A percentile compares a stretch with the other conserved stretches of the same genome.
phyloP scores from a whole-genome alignment of 2,888 invertebrate genomes.

The Hedychridium roseum region DNA sequence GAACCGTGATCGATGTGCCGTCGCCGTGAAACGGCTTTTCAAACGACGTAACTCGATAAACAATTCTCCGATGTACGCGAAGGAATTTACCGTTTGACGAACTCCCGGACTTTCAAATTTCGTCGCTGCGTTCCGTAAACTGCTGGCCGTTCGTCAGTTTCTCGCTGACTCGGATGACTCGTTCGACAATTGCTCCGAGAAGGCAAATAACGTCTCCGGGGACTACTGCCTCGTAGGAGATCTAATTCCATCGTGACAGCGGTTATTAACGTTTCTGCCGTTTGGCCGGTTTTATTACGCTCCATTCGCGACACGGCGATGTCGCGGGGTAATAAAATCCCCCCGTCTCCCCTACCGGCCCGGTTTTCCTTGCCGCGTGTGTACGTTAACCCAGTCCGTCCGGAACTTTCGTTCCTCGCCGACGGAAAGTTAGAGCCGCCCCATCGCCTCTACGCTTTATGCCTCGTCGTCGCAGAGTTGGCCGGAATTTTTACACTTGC shows the following conservation, averaged over 20 bases:
- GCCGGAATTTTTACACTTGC: slow-evolving; percentile 6
- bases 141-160: background rate
- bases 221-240: background rate
- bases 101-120: no score
- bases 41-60: no score
- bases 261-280: slow-evolving; percentile 19
- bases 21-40: no score
- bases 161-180: background rate
- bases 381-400: background rate
- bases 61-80: no score
- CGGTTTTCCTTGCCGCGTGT: background rate
- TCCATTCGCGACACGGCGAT: slow-evolving; percentile 8
- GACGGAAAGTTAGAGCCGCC: no score
- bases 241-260: slow-evolving; percentile 7
- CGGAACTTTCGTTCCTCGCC: no score
- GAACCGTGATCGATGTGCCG: no score
- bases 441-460: no score
- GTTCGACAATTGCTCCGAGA: no score
- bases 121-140: no score
- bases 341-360: slow-evolving; percentile 3
- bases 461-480: slow-evolving; percentile 23
- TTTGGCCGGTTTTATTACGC: slow-evolving; percentile 4
- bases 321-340: slow-evolving; percentile 20
- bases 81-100: no score
- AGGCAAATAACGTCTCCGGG: no score